Conservation (phyloP, 2,797 vertebrate species). For the Dicrostonyx torquatus region DNA sequence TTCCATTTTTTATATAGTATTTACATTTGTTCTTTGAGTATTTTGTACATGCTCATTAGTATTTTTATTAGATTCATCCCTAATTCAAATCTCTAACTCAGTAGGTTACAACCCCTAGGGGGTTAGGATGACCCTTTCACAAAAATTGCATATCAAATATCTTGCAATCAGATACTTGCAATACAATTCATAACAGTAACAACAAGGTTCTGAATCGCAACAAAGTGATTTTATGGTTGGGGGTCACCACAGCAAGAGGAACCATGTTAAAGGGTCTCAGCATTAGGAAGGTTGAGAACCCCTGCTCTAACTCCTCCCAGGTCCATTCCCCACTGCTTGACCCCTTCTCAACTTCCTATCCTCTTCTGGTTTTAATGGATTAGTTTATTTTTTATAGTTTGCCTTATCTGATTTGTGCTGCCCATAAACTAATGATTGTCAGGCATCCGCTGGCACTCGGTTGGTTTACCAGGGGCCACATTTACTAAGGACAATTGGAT, state of each 20-base stretch:
- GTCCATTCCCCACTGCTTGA: not conserved
- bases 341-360: not conserved
- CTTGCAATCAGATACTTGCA: not conserved
- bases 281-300: not conserved
- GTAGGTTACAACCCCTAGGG: not conserved
- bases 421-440: not conserved
- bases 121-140: not conserved
- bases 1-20: constrained; percentile 32
- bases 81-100: not conserved
- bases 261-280: not conserved
- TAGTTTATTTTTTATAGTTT: not conserved
- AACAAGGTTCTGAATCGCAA: not conserved
- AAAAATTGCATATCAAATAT: no score
- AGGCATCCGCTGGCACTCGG: not conserved
- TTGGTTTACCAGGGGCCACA: not conserved
- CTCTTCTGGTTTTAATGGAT: not conserved
- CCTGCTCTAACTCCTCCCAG: not conserved
- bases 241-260: not conserved
- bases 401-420: not conserved
- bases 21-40: not conserved
- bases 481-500: not conserved
- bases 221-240: no score
- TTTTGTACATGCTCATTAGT: not conserved
- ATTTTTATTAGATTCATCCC: not conserved
- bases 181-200: not conserved